These are phyloP conservation scores for Drosophila baimaii DNA, from an alignment of 1,140 invertebrate species.

Conservation along the genomic window DNA sequence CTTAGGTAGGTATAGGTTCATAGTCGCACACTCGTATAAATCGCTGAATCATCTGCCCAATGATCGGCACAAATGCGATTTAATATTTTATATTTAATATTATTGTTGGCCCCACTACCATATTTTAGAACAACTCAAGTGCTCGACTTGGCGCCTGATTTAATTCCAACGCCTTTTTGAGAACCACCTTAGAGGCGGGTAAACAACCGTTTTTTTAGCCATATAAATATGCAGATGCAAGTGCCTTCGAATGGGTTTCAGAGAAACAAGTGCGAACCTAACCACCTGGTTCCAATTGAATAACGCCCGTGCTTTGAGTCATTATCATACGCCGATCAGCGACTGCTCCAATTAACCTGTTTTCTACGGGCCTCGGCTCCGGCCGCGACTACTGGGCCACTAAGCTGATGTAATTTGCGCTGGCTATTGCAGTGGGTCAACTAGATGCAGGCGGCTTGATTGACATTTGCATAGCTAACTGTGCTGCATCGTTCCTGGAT, in stretches of 20 bases:
- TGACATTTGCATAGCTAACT: slow-evolving; percentile 29
- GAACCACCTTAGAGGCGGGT: slow-evolving; percentile 1
- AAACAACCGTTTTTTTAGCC: slow-evolving; percentile 25
- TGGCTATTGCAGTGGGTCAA: slow-evolving; percentile 74
- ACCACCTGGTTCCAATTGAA: slow-evolving; percentile 31
- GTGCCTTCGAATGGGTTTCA: not conserved
- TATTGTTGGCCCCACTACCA: slow-evolving; percentile 6
- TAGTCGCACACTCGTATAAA: not conserved
- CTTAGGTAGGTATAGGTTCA: not conserved
- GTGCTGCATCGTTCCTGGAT: slow-evolving; percentile 14
- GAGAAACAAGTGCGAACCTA: slow-evolving; percentile 13
- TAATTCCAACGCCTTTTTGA: not conserved
- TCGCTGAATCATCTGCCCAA: slow-evolving; percentile 35
- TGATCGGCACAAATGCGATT: slow-evolving; percentile 27
- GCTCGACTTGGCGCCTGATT: not conserved
- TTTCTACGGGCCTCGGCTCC: slow-evolving; percentile 22
- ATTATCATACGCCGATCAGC: slow-evolving; percentile 19
- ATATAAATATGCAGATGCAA: slow-evolving; percentile 26
- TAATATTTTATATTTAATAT: slow-evolving; percentile 16
- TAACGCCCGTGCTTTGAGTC: slow-evolving; percentile 22
- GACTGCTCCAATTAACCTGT: slow-evolving; percentile 58
- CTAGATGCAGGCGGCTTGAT: slow-evolving; percentile 44
- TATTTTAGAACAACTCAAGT: not conserved
- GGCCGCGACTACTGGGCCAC: not conserved
- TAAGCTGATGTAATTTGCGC: slow-evolving; percentile 70